Percentiles rank a stretch among this genome's conserved stretches.
Evolutionary conservation across 2,113 vertebrate genomes (phyloP).

Genomic region (Channa maculata): DNA sequence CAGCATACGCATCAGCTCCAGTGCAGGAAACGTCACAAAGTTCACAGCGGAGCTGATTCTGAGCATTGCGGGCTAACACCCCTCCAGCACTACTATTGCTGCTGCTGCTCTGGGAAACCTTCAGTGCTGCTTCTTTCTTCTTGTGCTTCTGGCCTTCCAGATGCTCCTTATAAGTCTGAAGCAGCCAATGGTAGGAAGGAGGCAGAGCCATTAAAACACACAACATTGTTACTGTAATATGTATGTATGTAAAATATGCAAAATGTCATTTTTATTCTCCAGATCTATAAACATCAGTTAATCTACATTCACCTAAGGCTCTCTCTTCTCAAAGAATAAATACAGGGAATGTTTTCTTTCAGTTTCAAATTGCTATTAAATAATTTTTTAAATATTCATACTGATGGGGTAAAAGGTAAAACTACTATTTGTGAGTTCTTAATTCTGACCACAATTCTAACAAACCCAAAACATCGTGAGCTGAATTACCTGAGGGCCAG

Average conservation of each 20-base stretch:
- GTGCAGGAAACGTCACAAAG: conserved; percentile 98
- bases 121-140: conserved; percentile 96
- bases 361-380: no score
- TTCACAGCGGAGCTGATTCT: conserved; percentile 98
- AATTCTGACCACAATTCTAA: not conserved
- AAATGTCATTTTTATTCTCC: no score
- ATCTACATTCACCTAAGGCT: no score
- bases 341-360: no score
- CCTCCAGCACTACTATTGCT: conserved; percentile 81
- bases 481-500: conserved; percentile 92
- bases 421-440: not conserved
- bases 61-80: conserved; percentile 89
- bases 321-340: no score
- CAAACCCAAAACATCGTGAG: not conserved
- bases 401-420: not conserved
- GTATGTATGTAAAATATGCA: no score
- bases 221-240: no score
- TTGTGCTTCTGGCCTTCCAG: conserved; percentile 99
- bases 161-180: conserved; percentile 97
- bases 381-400: not conserved
- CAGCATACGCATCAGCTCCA: conserved; percentile 96
- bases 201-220: not conserved
- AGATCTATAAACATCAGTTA: no score
- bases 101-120: conserved; percentile 90
- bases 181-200: not conserved